These are phyloP conservation scores for Holothuria scabra DNA, from an alignment of 53 echinoderm and acorn worm species.

Conservation along the genomic window DNA sequence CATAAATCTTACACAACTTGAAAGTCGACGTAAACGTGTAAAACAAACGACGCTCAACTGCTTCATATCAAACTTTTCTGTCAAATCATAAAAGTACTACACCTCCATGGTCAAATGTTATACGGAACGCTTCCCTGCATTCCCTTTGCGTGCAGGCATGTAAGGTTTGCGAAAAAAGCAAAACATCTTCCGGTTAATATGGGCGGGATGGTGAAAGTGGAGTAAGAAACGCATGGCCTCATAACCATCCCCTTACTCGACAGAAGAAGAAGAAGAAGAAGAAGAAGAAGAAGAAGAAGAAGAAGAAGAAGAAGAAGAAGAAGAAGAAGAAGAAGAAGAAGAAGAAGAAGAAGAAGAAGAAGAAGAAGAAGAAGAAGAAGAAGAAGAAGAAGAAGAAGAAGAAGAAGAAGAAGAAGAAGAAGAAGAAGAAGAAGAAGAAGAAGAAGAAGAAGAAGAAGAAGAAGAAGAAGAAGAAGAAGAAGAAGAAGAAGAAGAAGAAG, in stretches of 20 bases:
- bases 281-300: slow-evolving; percentile 4
- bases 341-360: slow-evolving; percentile 11
- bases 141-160: too few relatives aligned
- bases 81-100: too few relatives aligned
- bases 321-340: slow-evolving; percentile 11
- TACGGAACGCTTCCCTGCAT: too few relatives aligned
- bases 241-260: background rate
- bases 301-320: slow-evolving; percentile 11
- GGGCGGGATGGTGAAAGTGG: too few relatives aligned
- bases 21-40: too few relatives aligned
- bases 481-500: slow-evolving; percentile 15
- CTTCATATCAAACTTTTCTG: too few relatives aligned
- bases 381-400: slow-evolving; percentile 11
- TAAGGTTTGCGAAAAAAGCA: too few relatives aligned
- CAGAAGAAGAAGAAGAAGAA: background rate
- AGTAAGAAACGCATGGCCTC: too few relatives aligned
- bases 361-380: slow-evolving; percentile 11
- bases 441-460: slow-evolving; percentile 6
- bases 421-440: slow-evolving; percentile 11
- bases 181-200: too few relatives aligned
- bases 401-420: slow-evolving; percentile 11
- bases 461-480: slow-evolving; percentile 19
- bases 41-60: too few relatives aligned
- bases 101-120: too few relatives aligned
- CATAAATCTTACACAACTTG: too few relatives aligned